Conservation (phyloP, 2,888 invertebrate genomes). For the Leucophenga maculata region DNA sequence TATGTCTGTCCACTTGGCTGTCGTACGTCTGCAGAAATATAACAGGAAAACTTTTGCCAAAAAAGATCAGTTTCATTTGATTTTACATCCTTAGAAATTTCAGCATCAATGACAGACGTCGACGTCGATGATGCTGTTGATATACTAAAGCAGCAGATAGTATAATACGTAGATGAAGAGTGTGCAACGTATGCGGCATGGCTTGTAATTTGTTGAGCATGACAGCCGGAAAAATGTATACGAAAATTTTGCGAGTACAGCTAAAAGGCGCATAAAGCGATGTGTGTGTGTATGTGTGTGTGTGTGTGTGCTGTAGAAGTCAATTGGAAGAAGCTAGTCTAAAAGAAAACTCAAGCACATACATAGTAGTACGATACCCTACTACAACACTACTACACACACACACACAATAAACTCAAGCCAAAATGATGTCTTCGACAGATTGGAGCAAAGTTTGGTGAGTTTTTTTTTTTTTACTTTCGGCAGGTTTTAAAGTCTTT, state of each 20-base stretch:
- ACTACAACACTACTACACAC: too few relatives aligned
- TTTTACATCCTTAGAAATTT: conserved; percentile 32
- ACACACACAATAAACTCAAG: too few relatives aligned
- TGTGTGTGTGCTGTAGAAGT: neutral
- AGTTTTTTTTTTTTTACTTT: neutral
- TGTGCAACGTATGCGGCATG: neutral
- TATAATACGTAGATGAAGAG: too few relatives aligned
- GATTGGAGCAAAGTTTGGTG: neutral
- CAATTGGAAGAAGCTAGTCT: neutral
- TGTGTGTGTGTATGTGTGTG: neutral
- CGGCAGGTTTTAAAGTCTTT: conserved; percentile 48
- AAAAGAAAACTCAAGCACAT: too few relatives aligned
- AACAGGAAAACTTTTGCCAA: conserved; percentile 8
- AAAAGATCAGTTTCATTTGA: conserved; percentile 51
- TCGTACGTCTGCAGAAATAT: neutral
- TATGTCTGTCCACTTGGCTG: neutral
- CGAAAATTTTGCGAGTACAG: conserved; percentile 9
- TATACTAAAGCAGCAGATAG: too few relatives aligned
- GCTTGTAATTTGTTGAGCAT: conserved; percentile 23
- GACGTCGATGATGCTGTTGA: neutral
- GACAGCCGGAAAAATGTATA: conserved; percentile 17
- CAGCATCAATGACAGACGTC: conserved; percentile 21
- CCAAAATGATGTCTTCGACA: conserved; percentile 15
- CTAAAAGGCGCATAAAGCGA: conserved; percentile 16
- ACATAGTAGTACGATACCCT: too few relatives aligned